Conservation (phyloP, 2,888 invertebrate species). For the Dendrolimus pini region DNA sequence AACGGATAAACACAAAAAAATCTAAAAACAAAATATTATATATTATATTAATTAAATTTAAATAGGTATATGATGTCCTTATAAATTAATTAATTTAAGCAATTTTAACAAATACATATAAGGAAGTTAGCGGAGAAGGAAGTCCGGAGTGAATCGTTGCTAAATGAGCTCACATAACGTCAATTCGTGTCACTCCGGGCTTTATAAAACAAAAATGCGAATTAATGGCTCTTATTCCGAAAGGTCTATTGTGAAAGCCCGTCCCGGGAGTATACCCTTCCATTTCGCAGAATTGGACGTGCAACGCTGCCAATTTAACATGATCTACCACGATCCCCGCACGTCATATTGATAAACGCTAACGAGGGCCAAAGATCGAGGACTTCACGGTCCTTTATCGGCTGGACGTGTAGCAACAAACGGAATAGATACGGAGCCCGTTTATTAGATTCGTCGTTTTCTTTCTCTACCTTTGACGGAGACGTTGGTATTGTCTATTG, state of each 20-base stretch:
- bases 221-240: constrained; percentile 70
- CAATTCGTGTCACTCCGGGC: constrained; percentile 64
- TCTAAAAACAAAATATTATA: too few relatives aligned
- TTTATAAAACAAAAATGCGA: constrained; percentile 74
- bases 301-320: constrained; percentile 46
- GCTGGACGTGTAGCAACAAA: constrained; percentile 58
- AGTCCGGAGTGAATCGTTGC: constrained; percentile 50
- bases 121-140: constrained; percentile 17
- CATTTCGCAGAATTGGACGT: constrained; percentile 70
- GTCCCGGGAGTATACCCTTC: constrained; percentile 68
- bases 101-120: not conserved
- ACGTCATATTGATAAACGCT: constrained; percentile 42
- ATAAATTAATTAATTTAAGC: too few relatives aligned
- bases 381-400: constrained; percentile 38
- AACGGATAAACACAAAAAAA: too few relatives aligned
- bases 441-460: constrained; percentile 72
- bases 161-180: constrained; percentile 60
- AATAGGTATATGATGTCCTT: too few relatives aligned
- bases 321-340: constrained; percentile 39
- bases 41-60: too few relatives aligned
- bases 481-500: constrained; percentile 64
- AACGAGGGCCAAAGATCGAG: constrained; percentile 33
- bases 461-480: constrained; percentile 69
- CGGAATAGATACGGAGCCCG: constrained; percentile 63
- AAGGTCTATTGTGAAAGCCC: constrained; percentile 66